phyloP scores from a whole-genome alignment of 2,113 vertebrate species.

The Corynorhinus townsendii region DNA sequence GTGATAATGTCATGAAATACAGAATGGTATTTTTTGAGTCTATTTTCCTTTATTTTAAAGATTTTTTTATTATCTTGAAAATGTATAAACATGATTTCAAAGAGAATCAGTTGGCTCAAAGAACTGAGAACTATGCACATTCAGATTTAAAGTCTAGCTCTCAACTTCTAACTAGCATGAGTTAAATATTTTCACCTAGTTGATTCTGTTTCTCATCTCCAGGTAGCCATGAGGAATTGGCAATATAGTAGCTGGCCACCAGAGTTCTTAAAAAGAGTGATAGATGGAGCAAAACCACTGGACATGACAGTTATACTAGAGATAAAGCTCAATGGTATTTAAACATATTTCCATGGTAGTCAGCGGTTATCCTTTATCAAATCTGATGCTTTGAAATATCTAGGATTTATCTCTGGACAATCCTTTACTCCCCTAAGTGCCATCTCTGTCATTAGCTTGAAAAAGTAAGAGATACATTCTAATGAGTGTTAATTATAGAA shows the following conservation, averaged over 20 bases:
- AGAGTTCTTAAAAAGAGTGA: background rate
- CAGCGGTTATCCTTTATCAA: background rate
- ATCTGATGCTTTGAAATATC: constrained; percentile 47
- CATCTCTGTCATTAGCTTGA: constrained; percentile 67
- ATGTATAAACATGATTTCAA: background rate
- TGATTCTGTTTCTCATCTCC: background rate
- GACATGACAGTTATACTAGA: background rate
- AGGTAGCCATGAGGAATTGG: background rate
- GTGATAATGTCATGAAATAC: background rate
- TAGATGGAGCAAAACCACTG: background rate
- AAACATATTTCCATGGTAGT: background rate
- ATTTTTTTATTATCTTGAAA: background rate
- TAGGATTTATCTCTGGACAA: constrained; percentile 39
- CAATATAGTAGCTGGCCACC: background rate
- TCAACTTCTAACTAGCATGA: background rate
- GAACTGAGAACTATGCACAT: background rate
- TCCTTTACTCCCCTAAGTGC: constrained; percentile 50
- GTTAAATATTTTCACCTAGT: background rate
- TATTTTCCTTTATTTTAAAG: background rate
- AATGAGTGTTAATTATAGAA: constrained; percentile 51
- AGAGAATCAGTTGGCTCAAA: background rate
- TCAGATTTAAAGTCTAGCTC: background rate
- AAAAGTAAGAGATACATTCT: constrained; percentile 58
- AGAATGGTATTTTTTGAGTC: background rate
- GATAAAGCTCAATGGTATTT: constrained; percentile 7